Evolutionary conservation across 2,797 vertebrate genomes (phyloP).

Genomic region (Falco biarmicus): DNA sequence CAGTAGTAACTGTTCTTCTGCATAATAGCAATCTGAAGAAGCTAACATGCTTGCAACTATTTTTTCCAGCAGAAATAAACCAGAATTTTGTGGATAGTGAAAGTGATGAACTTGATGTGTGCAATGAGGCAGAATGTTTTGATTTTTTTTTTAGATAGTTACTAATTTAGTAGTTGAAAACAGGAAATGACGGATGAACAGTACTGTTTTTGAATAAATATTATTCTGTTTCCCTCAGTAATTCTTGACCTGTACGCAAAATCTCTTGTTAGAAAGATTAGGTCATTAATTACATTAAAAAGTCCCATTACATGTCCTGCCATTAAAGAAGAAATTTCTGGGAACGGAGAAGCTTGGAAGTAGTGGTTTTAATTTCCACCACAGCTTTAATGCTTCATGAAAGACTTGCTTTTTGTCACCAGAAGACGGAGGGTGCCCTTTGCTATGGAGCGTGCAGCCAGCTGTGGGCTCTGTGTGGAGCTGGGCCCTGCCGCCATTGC

Average conservation of each 20-base stretch:
- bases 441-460: background rate
- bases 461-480: background rate
- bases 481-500: background rate
- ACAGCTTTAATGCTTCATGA: background rate
- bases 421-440: background rate
- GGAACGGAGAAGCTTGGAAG: background rate
- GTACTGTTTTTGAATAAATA: background rate
- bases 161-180: background rate
- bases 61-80: background rate
- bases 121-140: background rate
- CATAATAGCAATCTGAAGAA: background rate
- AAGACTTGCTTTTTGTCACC: background rate
- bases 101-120: background rate
- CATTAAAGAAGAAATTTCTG: background rate
- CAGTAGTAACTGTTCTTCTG: background rate
- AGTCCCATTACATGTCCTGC: background rate
- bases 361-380: slow-evolving; percentile 11
- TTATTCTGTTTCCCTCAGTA: background rate
- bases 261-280: background rate
- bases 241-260: background rate
- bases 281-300: background rate
- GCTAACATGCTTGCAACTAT: background rate
- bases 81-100: background rate
- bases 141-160: background rate
- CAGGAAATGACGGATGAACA: background rate